Evolutionary conservation across 2,888 invertebrate genomes (phyloP).

Genomic region (Cyrtodaria siliqua): DNA sequence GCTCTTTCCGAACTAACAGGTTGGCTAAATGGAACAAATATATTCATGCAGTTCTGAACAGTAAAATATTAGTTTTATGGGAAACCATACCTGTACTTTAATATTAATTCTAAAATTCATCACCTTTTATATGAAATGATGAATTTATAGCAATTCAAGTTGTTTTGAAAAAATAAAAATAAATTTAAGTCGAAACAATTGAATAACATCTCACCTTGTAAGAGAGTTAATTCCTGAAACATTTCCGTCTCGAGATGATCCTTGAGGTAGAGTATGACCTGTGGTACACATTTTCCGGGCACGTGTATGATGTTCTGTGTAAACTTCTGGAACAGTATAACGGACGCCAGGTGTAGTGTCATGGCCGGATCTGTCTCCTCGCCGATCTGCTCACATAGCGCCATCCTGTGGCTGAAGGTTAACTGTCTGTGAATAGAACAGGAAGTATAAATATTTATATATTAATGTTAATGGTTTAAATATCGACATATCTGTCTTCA

Average conservation of each 20-base stretch:
- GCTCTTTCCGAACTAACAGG: too few species aligned
- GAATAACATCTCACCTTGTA: too few species aligned
- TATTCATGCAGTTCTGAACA: too few species aligned
- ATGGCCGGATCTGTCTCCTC: conserved; percentile 83
- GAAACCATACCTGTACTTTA: not conserved
- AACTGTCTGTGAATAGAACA: conserved; percentile 88
- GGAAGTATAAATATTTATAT: not conserved
- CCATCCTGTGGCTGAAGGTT: conserved; percentile 93
- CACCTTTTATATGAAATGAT: too few species aligned
- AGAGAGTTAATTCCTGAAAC: conserved; percentile 89
- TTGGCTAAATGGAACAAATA: too few species aligned
- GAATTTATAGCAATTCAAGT: too few species aligned
- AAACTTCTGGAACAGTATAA: conserved; percentile 92
- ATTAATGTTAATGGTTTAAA: not conserved
- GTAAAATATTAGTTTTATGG: not conserved
- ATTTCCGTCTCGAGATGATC: conserved; percentile 90
- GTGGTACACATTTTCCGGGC: conserved; percentile 96
- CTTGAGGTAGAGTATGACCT: conserved; percentile 91
- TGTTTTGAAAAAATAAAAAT: too few species aligned
- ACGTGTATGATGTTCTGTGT: conserved; percentile 95
- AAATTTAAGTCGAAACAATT: too few species aligned
- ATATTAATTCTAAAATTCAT: too few species aligned
- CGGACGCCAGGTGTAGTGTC: conserved; percentile 82
- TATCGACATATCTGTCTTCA: not conserved
- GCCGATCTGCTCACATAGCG: conserved; percentile 92